phyloP scores from a whole-genome alignment of 2,888 invertebrate genomes.

The Cataglyphis livida region DNA sequence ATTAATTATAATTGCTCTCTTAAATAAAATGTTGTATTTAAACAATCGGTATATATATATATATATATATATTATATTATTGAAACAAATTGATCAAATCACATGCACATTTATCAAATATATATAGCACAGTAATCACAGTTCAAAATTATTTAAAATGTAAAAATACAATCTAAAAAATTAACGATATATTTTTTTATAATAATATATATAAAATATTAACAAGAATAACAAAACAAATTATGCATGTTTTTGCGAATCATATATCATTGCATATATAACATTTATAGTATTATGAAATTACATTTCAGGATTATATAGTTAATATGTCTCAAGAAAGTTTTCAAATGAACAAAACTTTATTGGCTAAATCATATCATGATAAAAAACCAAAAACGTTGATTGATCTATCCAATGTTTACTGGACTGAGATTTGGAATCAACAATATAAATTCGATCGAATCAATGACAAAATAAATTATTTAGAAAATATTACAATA shows the following conservation, averaged over 20 bases:
- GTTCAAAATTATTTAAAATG: too few relatives aligned
- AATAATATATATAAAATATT: too few relatives aligned
- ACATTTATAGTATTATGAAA: not conserved
- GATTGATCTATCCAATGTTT: conserved; percentile 89
- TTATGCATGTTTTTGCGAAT: not conserved
- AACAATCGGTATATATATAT: too few relatives aligned
- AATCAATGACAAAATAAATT: conserved; percentile 93
- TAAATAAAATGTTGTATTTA: too few relatives aligned
- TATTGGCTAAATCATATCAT: conserved; percentile 91
- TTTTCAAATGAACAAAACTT: conserved; percentile 93
- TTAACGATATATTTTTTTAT: too few relatives aligned
- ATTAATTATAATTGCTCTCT: too few relatives aligned
- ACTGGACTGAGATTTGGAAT: conserved; percentile 94
- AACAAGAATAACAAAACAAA: not conserved
- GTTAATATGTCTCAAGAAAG: conserved; percentile 79
- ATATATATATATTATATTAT: too few relatives aligned
- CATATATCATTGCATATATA: not conserved
- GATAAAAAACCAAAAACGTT: conserved; percentile 95
- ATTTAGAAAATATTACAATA: conserved; percentile 92
- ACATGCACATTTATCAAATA: too few relatives aligned
- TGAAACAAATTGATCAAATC: too few relatives aligned
- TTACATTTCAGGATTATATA: conserved; percentile 84
- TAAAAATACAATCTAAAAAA: too few relatives aligned
- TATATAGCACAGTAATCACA: too few relatives aligned
- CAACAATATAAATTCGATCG: conserved; percentile 97